Evolutionary conservation across 2,797 vertebrate genomes (phyloP), one percentile per base, ranked within the genome.

Genomic region (Spinus pinus): DNA sequence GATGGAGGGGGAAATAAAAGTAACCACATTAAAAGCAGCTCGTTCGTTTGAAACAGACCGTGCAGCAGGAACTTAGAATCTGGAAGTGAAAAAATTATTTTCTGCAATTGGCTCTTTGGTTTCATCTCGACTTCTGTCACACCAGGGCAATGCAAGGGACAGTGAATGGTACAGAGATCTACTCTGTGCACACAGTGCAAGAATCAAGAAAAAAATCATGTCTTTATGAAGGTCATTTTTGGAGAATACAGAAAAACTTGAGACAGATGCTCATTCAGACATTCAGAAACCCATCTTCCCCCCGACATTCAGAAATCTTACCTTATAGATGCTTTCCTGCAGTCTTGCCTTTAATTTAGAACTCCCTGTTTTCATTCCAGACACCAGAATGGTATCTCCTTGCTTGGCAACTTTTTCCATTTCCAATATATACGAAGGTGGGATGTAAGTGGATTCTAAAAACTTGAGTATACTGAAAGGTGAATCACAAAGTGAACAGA

Each of bases 331-430:
- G 0, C 98, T 79, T 92, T 99, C 99, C 86, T 99, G 98, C 95
- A 99, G 98, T 97, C 98, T 99, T 33, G 99, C 99, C 96, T 99
- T 99, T 72, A 99, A 95, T 95, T 98, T 99, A 42, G 99, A 98
- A 64, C 99, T 99, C 75, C 99, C 99, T 0, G 99, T 99, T 98
- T 99, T 99, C 97, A 98, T 98, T 62, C 99, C 98, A 14, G 98
- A 98, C 58, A 98, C 98, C 60, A 98, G 82, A 93, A 98, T 71
- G 20, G 98, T 98, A 83, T 98, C 98, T 28, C 98, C 98, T 88
- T 98, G 98, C 98, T 88, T 99, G 58, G 98, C 99, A 39, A 98
- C 98, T 92, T 98, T 98, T 97, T 99, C 99, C 99, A 99, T 99
- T 95, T 99, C 99, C 2, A 98, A 98, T 97, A 99, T 99, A 96